Evolutionary conservation across 2,113 vertebrate species (phyloP).

Genomic region (Eurypyga helias): DNA sequence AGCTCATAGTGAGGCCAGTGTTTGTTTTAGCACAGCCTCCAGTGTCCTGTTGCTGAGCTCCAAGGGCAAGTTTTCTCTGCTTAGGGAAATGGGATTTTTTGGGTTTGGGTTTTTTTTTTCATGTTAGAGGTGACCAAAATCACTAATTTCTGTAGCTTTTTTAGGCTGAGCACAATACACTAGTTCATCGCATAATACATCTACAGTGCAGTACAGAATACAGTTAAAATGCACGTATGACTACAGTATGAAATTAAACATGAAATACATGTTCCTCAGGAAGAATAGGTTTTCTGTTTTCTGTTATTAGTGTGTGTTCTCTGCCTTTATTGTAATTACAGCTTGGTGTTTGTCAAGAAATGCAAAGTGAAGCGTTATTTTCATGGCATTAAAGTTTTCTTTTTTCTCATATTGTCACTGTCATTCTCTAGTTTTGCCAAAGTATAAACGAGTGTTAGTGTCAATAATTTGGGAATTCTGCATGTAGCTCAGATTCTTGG

Average conservation of each 20-base stretch:
- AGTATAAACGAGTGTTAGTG: neutral
- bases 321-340: neutral
- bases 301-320: neutral
- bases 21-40: neutral
- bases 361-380: slow-evolving; percentile 32
- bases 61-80: neutral
- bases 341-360: neutral
- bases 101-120: neutral
- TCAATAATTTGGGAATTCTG: slow-evolving; percentile 37
- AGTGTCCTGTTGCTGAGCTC: neutral
- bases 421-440: neutral
- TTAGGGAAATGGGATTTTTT: neutral
- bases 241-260: neutral
- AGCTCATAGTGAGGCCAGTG: neutral
- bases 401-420: neutral
- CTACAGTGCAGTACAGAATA: neutral
- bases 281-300: neutral
- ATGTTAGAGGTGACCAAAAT: neutral
- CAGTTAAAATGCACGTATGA: neutral
- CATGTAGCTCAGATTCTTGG: neutral
- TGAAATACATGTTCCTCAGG: neutral
- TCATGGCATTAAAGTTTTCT: neutral
- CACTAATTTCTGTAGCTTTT: neutral
- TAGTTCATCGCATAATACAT: neutral
- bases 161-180: neutral